Base-by-base conservation (phyloP, 2,888 invertebrate species). In the Synergus itoensis region DNA sequence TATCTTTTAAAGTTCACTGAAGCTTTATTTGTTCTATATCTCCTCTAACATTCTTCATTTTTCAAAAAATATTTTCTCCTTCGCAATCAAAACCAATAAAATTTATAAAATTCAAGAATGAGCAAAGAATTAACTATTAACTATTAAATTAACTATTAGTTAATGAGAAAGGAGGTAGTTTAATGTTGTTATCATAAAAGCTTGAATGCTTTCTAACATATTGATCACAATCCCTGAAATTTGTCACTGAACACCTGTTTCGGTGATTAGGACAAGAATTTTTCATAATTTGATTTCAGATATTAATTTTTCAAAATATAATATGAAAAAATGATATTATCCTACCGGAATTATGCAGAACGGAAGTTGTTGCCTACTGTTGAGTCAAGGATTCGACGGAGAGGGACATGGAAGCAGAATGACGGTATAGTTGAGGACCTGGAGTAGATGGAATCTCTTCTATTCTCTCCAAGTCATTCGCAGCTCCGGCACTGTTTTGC, bases 401-500 rank as follows among this genome's bases (percentile, higher is more conserved):
- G 7, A 92, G 89, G 16, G 92, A 92, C 82, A 92, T 90, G 62
- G 91, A 91, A n/a, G 91, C 88, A 14, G 90, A 87, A 73, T 91
- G 90, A n/a, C 90, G 88, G 81, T 91, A 91, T 65, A 86, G 85
- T 53, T 90, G 90, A 45, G 87, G 84, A 0, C 86, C 83, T 11
- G 94, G 93, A 28, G 94, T 89, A 62, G 91, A 85, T 18, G 95
- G 94, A 65, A 95, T 93, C 88, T 95, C 95, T 90, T 95, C 95
- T 85, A 95, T 96, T 89, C 95, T 94, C 88, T 95, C 95, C 86
- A 95, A 91, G 90, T 95, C 95, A 87, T 94, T 94, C 0, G 95
- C 95, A 36, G 95, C 95, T 28, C 95, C 95, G 5, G 94, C 94
- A 28, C 95, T 95, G 89, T 95, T 95, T 88, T 95, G 95, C 87